Evolutionary conservation across 2,888 invertebrate genomes (phyloP).

Genomic region (Laspeyria flexula): DNA sequence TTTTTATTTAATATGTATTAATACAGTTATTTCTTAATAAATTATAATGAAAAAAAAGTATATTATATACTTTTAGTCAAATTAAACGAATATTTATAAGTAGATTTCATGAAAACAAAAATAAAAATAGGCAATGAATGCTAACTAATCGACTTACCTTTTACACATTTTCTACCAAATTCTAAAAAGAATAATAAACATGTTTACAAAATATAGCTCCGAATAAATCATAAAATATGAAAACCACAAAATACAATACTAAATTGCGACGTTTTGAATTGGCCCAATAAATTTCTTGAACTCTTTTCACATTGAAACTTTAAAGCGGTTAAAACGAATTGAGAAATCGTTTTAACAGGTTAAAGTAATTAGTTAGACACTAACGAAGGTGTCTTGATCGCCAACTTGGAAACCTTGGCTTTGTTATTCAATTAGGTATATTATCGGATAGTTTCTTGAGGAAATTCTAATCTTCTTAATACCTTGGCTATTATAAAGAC

Average conservation of each 20-base stretch:
- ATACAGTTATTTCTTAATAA: too few species aligned
- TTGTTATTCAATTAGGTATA: slow-evolving; percentile 16
- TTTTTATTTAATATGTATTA: slow-evolving; percentile 8
- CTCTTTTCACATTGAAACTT: slow-evolving; percentile 8
- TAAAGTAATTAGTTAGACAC: slow-evolving; percentile 24
- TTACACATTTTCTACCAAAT: too few species aligned
- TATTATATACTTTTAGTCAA: too few species aligned
- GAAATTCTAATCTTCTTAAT: slow-evolving; percentile 7
- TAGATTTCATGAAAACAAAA: too few species aligned
- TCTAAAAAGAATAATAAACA: too few species aligned
- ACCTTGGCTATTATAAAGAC: background rate
- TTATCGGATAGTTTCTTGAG: slow-evolving; percentile 11
- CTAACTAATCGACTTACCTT: too few species aligned
- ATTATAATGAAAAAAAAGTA: too few species aligned
- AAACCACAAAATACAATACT: too few species aligned
- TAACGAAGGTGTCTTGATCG: slow-evolving; percentile 22
- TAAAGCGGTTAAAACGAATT: slow-evolving; percentile 1
- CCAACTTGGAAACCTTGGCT: slow-evolving; percentile 4
- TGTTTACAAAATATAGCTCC: too few species aligned
- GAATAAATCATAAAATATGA: too few species aligned
- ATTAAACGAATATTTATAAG: too few species aligned
- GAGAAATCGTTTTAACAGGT: slow-evolving; percentile 17
- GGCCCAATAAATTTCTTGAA: background rate
- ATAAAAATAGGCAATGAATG: too few species aligned
- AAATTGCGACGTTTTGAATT: background rate